Percentiles rank a stretch among this genome's conserved stretches.
phyloP scores from a whole-genome alignment of 2,888 invertebrate genomes.

The Leptothorax acervorum region DNA sequence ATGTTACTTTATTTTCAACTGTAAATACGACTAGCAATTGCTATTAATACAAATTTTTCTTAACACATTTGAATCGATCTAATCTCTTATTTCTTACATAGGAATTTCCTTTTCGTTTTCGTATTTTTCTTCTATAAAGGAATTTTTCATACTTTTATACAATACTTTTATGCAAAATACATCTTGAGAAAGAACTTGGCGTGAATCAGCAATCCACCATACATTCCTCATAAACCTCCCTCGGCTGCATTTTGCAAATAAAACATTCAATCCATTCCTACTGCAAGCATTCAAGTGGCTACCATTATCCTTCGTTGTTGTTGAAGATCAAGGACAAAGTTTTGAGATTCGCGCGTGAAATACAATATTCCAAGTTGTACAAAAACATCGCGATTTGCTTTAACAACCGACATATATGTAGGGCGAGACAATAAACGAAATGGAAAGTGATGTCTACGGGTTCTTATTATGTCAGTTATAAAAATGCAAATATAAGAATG shows the following conservation, averaged over 20 bases:
- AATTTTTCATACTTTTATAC: not conserved
- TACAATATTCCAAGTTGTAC: not conserved
- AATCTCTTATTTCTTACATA: not conserved
- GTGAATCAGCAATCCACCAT: constrained; percentile 4
- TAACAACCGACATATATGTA: not conserved
- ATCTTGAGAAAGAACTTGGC: constrained; percentile 11
- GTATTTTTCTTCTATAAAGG: not conserved
- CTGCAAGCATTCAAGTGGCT: constrained; percentile 18
- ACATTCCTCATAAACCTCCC: constrained; percentile 6
- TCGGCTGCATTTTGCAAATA: constrained; percentile 25
- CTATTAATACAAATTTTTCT: not conserved
- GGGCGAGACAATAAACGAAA: constrained; percentile 20
- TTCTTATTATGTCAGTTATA: too few relatives aligned
- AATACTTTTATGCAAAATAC: constrained; percentile 28
- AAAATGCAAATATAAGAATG: not conserved
- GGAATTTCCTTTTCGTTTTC: not conserved
- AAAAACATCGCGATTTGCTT: not conserved
- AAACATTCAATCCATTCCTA: constrained; percentile 30
- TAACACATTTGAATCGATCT: not conserved
- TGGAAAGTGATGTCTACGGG: not conserved
- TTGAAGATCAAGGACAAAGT: constrained; percentile 16
- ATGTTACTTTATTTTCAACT: not conserved
- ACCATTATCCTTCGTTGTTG: not conserved
- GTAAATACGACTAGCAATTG: not conserved
- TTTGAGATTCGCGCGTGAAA: constrained; percentile 13